Percentiles rank a stretch among this genome's conserved stretches.
Conservation (phyloP, 2,797 vertebrate genomes). For the Falco cherrug region DNA sequence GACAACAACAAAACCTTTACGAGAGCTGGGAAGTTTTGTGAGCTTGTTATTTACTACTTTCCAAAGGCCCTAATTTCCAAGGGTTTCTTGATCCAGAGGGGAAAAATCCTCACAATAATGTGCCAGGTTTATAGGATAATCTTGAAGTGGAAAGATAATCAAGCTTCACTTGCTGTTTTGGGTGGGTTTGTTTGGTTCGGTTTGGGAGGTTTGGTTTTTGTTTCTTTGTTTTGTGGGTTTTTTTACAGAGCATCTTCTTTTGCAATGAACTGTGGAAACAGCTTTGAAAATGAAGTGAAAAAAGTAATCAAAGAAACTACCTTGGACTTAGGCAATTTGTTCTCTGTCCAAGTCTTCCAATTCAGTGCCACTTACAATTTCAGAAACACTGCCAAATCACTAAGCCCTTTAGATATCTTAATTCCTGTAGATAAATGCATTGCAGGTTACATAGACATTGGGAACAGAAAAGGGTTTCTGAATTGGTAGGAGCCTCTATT, state of each 20-base stretch:
- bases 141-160: background rate
- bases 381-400: background rate
- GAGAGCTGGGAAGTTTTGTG: background rate
- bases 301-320: background rate
- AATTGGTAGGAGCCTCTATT: background rate
- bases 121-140: background rate
- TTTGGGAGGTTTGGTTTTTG: background rate
- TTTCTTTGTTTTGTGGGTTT: background rate
- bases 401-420: background rate
- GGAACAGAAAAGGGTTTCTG: background rate
- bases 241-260: background rate
- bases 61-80: background rate
- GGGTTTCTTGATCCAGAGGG: background rate
- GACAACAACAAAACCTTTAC: background rate
- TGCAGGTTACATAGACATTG: background rate
- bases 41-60: background rate
- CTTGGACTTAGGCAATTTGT: background rate
- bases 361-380: background rate
- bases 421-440: background rate
- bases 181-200: background rate
- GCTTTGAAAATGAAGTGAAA: background rate
- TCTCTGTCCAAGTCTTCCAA: background rate
- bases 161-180: background rate
- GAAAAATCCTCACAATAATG: background rate
- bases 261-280: background rate